phyloP scores from a whole-genome alignment of 2,113 vertebrate species.

The Barnardius zonarius region DNA sequence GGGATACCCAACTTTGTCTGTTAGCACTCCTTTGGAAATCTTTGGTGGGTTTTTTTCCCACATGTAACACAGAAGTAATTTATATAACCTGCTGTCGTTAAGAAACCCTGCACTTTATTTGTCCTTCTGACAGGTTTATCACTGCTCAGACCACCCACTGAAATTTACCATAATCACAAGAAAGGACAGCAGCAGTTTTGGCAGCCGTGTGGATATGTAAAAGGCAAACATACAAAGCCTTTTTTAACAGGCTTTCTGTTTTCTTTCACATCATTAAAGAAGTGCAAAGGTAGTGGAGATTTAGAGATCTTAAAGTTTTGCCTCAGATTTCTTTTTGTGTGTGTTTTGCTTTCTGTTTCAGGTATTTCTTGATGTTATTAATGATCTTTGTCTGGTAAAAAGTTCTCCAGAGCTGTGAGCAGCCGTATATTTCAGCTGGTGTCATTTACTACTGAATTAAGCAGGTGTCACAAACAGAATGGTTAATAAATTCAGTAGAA shows the following conservation, averaged over 20 bases:
- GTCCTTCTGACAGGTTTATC: accelerated
- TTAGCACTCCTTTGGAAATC: accelerated
- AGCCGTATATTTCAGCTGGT: neutral
- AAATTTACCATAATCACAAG: neutral
- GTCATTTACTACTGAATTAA: neutral
- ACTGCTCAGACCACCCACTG: neutral
- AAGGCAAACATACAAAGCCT: neutral
- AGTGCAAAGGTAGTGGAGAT: neutral
- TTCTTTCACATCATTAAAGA: neutral
- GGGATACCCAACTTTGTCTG: neutral
- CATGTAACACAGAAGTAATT: neutral
- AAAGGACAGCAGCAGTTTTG: neutral
- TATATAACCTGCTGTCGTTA: neutral
- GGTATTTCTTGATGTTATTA: neutral
- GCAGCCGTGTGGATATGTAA: neutral
- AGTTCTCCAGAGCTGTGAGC: neutral
- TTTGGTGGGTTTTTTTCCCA: neutral
- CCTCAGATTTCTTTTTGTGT: neutral
- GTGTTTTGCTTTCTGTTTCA: neutral
- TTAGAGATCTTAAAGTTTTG: neutral
- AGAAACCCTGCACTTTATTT: accelerated
- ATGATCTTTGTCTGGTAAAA: neutral
- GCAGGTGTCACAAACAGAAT: neutral
- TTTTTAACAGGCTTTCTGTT: neutral
- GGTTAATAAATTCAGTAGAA: neutral